These are phyloP conservation scores for Eleginops maclovinus DNA, from an alignment of 2,113 vertebrate species.

Conservation along the genomic window DNA sequence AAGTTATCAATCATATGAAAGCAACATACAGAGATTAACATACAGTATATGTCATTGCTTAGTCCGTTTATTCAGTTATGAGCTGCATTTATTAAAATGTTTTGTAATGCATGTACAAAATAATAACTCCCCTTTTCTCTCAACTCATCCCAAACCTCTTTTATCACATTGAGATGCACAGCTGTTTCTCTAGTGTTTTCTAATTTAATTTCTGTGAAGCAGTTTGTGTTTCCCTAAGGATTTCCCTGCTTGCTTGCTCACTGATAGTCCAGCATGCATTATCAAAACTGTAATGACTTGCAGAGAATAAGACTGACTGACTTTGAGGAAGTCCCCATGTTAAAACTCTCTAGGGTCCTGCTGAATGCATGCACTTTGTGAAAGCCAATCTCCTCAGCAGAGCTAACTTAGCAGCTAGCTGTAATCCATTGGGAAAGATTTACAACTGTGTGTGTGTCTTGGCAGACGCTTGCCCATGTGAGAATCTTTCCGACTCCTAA, in stretches of 20 bases:
- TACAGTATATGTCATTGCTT: too few species aligned
- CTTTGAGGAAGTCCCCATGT: neutral
- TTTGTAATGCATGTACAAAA: neutral
- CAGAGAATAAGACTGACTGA: neutral
- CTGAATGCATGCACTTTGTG: slow-evolving; percentile 11
- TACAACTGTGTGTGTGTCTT: slow-evolving; percentile 39
- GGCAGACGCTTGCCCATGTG: slow-evolving; percentile 38
- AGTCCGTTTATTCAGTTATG: neutral
- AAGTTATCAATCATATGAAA: neutral
- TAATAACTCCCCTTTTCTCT: neutral
- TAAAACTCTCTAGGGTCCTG: neutral
- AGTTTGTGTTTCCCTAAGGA: neutral
- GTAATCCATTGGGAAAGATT: slow-evolving; percentile 45
- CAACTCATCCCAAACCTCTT: neutral
- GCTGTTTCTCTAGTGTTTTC: neutral
- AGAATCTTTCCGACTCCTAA: slow-evolving; percentile 46
- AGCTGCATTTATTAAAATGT: neutral
- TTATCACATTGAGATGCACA: neutral
- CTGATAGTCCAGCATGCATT: neutral
- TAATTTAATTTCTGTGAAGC: neutral
- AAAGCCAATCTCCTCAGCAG: neutral
- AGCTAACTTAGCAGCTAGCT: slow-evolving; percentile 34
- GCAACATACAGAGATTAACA: neutral
- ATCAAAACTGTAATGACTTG: slow-evolving; percentile 7
- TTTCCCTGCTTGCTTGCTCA: neutral